A percentile compares a stretch with the other conserved stretches of the same genome.
phyloP scores from a whole-genome alignment of 1,140 invertebrate genomes.

The Drosophila novamexicana region DNA sequence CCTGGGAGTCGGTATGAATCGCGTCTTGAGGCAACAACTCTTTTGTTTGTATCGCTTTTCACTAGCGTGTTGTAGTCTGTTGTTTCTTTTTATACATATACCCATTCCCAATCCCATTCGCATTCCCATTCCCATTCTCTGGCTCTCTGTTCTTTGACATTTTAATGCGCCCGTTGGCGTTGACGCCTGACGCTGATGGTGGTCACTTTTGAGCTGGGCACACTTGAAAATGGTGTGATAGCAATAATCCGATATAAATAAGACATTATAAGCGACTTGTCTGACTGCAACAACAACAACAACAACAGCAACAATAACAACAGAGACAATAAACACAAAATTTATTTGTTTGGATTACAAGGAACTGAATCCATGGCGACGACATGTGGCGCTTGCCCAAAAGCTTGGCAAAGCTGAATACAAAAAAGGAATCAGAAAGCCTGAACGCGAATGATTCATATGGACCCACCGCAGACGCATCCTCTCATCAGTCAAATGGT shows the following conservation, averaged over 20 bases:
- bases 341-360: conserved; percentile 65
- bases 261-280: conserved; percentile 72
- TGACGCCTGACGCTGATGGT: conserved; percentile 62
- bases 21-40: conserved; percentile 47
- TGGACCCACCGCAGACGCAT: conserved; percentile 49
- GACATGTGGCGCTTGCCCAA: conserved; percentile 68
- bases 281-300: conserved; percentile 21
- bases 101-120: background rate
- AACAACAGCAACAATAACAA: conserved; percentile 11
- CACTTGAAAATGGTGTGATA: conserved; percentile 76
- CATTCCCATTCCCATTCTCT: conserved; percentile 34
- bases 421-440: conserved; percentile 21
- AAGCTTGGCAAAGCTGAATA: conserved; percentile 47
- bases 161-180: conserved; percentile 79
- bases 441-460: conserved; percentile 33
- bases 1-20: conserved; percentile 10
- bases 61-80: conserved; percentile 27
- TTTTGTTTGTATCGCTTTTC: conserved; percentile 59
- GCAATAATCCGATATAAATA: conserved; percentile 80
- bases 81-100: conserved; percentile 47
- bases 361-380: conserved; percentile 55
- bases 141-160: conserved; percentile 67
- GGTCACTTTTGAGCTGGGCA: conserved; percentile 63
- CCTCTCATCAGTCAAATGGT: conserved; percentile 60
- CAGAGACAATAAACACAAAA: conserved; percentile 49